Evolutionary conservation across 2,888 invertebrate genomes (phyloP), one percentile per base, ranked within the genome.

Genomic region (Apamea epomidion): DNA sequence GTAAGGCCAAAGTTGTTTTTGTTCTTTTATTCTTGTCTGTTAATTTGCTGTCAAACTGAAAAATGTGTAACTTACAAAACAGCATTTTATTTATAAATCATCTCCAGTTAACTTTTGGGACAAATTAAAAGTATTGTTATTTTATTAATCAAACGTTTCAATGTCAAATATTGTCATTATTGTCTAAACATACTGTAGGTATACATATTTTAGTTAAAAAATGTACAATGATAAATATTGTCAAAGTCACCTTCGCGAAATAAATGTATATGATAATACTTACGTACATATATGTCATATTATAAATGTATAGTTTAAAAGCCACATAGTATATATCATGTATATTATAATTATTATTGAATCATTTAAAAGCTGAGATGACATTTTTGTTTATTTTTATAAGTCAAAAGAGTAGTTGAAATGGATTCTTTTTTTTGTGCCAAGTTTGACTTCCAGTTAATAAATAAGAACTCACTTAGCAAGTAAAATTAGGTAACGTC

Each of bases 191-290:
- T 83, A 72, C 68, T 78, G 75, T 48, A 48, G 48, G 48, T 87
- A 72, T 79, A 78, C 45, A 85, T 78, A 84, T 70, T 73, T 72
- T 62, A 75, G 4, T 54, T 78, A 76, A 76, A 89, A 89, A 82
- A 78, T 69, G 21, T 89, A 91, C 79, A 76, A 29, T 77, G 51
- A 92, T 94, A 92, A 88, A 95, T 96, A 96, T 96, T 96, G 96
- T 96, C 95, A 90, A 93, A 95, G 95, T 96, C 96, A 96, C 96
- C 87, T 91, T 87, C 88, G 94, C 94, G 91, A 94, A 93, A 92
- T 89, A 58, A 78, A 83, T 58, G 37, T 81, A 83, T 68, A 54
- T 21, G 45, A 67, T 72, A 45, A 71, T 67, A 54, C 48, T 69
- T 58, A 62, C 14, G 58, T 68, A 51, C 42, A 74, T 81, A 60